phyloP scores from a whole-genome alignment of 2,888 invertebrate species.

The Monoplex corrugatus region DNA sequence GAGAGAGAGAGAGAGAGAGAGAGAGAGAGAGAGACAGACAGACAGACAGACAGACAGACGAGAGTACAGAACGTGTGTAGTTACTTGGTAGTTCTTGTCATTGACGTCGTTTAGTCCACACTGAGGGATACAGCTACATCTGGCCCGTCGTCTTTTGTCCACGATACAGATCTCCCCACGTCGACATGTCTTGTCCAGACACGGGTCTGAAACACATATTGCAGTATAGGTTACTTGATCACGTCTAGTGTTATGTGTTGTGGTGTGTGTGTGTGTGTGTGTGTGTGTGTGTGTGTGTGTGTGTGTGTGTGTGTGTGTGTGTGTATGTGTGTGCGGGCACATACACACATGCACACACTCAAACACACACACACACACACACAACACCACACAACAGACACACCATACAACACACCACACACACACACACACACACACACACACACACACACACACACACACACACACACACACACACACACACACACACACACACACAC shows the following conservation, averaged over 20 bases:
- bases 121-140: conserved; percentile 93
- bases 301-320: neutral
- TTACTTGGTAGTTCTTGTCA: conserved; percentile 34
- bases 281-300: neutral
- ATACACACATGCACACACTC: too few species aligned
- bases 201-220: conserved; percentile 80
- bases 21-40: neutral
- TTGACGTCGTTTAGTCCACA: conserved; percentile 83
- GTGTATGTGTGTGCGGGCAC: too few species aligned
- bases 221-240: neutral
- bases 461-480: too few species aligned
- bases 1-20: conserved; percentile 3
- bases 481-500: too few species aligned
- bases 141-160: conserved; percentile 86
- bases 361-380: too few species aligned
- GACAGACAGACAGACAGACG: neutral
- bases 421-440: too few species aligned
- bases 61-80: too few species aligned
- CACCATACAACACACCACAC: too few species aligned
- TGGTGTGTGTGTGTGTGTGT: neutral
- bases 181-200: conserved; percentile 93
- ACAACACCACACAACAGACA: too few species aligned
- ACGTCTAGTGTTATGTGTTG: too few species aligned
- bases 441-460: too few species aligned
- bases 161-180: conserved; percentile 95